Conservation (phyloP, 2,888 invertebrate species). For the Chorisops tibialis region DNA sequence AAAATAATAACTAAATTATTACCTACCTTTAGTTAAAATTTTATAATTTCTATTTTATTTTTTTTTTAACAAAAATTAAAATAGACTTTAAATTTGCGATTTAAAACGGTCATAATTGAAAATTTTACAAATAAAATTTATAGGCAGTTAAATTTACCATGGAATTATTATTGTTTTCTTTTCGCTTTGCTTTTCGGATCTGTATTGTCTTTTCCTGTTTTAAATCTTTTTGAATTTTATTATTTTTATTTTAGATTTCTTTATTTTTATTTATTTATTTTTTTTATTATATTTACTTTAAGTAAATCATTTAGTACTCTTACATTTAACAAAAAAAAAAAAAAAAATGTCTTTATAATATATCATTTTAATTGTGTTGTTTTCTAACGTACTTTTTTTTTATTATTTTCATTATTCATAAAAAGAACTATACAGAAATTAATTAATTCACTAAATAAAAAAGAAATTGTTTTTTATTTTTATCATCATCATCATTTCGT, state of each 20-base stretch:
- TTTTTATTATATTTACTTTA: not conserved
- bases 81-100: no score
- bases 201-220: not conserved
- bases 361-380: not conserved
- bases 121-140: no score
- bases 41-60: slow-evolving; percentile 2
- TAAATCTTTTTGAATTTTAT: not conserved
- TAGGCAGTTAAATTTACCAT: no score
- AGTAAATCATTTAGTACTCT: not conserved
- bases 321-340: not conserved
- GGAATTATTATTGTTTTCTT: no score
- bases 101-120: no score
- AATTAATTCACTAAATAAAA: not conserved
- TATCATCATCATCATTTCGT: no score
- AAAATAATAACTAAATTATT: slow-evolving; percentile 1
- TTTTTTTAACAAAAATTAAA: not conserved
- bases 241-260: not conserved
- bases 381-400: not conserved
- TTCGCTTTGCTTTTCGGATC: no score
- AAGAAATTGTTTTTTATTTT: not conserved
- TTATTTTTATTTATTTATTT: not conserved
- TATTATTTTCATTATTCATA: not conserved
- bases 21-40: slow-evolving; percentile 1
- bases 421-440: not conserved
- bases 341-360: slow-evolving; percentile 4